A percentile compares a stretch with the other conserved stretches of the same genome.
These are phyloP conservation scores for Garrulus glandarius DNA, from an alignment of 2,797 vertebrate genomes.

Conservation along the genomic window DNA sequence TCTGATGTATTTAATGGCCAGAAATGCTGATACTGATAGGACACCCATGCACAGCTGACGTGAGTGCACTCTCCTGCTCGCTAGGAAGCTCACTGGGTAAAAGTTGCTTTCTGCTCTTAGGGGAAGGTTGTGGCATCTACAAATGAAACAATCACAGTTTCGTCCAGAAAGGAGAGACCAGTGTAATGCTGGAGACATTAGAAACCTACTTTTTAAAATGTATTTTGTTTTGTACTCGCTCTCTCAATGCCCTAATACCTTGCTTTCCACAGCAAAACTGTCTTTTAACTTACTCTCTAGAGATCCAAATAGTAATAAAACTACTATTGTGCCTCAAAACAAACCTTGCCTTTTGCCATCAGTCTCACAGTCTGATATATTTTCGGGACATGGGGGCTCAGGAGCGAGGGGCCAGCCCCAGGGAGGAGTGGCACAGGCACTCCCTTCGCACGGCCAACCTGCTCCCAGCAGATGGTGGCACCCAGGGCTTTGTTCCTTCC, in stretches of 20 bases:
- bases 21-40: background rate
- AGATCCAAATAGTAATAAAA: background rate
- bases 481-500: constrained; percentile 38
- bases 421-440: background rate
- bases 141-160: background rate
- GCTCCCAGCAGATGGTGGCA: constrained; percentile 48
- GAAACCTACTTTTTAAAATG: background rate
- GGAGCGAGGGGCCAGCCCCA: background rate
- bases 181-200: background rate
- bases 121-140: background rate
- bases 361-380: background rate
- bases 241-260: background rate
- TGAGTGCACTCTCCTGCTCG: accelerated
- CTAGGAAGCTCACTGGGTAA: background rate
- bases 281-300: background rate
- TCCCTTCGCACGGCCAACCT: background rate
- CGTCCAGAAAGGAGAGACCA: background rate
- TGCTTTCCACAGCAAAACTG: background rate
- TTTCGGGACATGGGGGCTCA: background rate
- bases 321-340: background rate
- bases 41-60: background rate
- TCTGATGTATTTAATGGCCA: background rate
- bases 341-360: background rate
- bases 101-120: background rate
- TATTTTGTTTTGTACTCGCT: background rate